Evolutionary conservation across 2,113 vertebrate genomes (phyloP).

Genomic region (Cyphomyrus plagiostoma): DNA sequence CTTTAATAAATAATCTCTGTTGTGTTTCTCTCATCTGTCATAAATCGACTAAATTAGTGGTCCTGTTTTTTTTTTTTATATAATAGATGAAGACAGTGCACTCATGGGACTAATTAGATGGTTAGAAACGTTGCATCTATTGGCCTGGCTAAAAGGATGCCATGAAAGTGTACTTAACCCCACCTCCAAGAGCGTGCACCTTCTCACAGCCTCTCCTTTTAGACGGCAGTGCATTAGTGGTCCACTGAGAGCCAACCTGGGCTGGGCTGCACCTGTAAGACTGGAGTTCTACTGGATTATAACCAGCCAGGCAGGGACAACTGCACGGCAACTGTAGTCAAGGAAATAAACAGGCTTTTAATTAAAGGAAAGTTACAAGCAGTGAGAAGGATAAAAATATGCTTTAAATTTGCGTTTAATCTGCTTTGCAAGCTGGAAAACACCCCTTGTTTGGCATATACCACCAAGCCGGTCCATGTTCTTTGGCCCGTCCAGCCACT

Average conservation of each 20-base stretch:
- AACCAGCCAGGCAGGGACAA: background rate
- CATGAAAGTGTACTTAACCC: constrained; percentile 51
- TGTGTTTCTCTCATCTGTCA: constrained; percentile 55
- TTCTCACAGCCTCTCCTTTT: constrained; percentile 27
- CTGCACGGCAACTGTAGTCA: background rate
- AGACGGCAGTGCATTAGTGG: background rate
- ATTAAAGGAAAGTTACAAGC: background rate
- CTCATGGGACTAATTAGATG: constrained; percentile 57
- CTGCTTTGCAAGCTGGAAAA: background rate
- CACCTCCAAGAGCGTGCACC: constrained; percentile 40
- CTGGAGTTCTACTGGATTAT: background rate
- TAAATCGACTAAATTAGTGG: constrained; percentile 54
- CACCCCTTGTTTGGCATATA: background rate
- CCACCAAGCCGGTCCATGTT: too few relatives aligned
- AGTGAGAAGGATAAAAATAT: background rate
- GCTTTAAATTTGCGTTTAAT: background rate
- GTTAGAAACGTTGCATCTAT: constrained; percentile 55
- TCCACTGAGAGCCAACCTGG: background rate
- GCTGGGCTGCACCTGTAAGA: background rate
- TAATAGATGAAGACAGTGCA: constrained; percentile 53
- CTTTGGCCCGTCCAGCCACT: background rate
- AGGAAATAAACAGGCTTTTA: background rate
- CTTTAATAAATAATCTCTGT: constrained; percentile 56
- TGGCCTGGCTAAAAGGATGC: constrained; percentile 53
- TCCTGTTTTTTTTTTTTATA: constrained; percentile 50